These are phyloP conservation scores for Gallinago nigripennis DNA, from an alignment of 2,797 vertebrate species.

Conservation along the genomic window DNA sequence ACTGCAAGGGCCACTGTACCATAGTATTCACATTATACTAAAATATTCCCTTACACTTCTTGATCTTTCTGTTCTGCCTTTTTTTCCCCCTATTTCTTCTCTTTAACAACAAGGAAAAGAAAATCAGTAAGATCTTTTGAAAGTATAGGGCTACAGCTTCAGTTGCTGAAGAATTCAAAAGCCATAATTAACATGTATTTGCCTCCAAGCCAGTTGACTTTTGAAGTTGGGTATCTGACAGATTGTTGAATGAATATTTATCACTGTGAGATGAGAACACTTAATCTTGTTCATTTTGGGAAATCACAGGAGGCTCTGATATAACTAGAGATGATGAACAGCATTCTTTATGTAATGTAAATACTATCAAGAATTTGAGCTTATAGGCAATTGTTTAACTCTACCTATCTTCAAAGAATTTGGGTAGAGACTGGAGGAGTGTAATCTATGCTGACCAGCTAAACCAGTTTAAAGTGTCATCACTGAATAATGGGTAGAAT, in stretches of 20 bases:
- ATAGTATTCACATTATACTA: not conserved
- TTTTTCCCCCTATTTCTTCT: not conserved
- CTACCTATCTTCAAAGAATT: not conserved
- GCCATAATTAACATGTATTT: not conserved
- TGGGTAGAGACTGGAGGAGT: not conserved
- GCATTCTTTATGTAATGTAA: slow-evolving; percentile 4
- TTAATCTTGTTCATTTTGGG: slow-evolving; percentile 18
- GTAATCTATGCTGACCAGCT: not conserved
- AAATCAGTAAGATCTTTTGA: not conserved
- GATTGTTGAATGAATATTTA: slow-evolving; percentile 47
- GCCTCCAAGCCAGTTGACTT: slow-evolving; percentile 17
- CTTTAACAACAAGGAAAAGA: not conserved
- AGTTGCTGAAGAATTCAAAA: slow-evolving; percentile 3
- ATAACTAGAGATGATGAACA: not conserved
- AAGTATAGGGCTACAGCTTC: not conserved
- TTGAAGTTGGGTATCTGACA: slow-evolving; percentile 21
- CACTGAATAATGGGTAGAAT: not conserved
- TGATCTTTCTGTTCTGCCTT: not conserved
- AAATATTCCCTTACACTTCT: not conserved
- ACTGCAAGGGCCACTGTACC: not conserved
- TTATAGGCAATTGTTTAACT: not conserved
- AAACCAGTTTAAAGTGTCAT: not conserved
- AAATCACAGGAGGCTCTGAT: slow-evolving; percentile 21
- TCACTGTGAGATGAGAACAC: slow-evolving; percentile 10
- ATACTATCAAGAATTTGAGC: not conserved